Base-by-base conservation (phyloP, 2,113 vertebrate species). In the Zapus hudsonius region DNA sequence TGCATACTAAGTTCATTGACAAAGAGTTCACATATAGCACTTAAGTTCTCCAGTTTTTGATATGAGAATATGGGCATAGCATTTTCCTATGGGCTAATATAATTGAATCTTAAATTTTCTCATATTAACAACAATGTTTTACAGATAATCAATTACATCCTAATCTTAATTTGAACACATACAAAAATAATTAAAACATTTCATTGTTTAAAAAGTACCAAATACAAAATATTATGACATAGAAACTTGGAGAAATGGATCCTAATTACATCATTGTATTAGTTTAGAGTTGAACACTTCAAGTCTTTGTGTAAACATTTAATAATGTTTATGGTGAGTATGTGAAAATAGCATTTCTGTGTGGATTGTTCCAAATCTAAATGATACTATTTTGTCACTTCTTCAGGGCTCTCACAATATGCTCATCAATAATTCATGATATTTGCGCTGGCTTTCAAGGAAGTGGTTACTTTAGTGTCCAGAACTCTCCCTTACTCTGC, bases 121-220 rank as follows among this genome's bases (percentile, higher is more conserved):
- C n/a, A 42, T 79, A 8, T 36, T 89, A 87, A 92, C 67, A 20
- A 17, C 10, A 84, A 19, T 40, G 33, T 72, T 85, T 85, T 57
- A 70, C 17, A 79, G 27, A 55, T 47, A 61, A 70, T 63, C 12
- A 82, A 31, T 31, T 55, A 20, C 27, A 12, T 69, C 2, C 15
- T 70, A 66, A 89, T 80, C 5, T 55, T 83, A 1, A 87, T 61
- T 73, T 87, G 38, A 87, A 27, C 25, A 82, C 13, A 66, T 57
- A 86, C 2, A 85, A 40, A 92, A 82, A 38, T 72, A 92, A 83
- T 55, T 74, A 47, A 82, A 31, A 83, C 69, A 85, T 83, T 93
- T 55, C 31, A 91, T 19, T 85, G 44, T 29, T n/a, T 75, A 55
- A 87, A 83, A 80, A 87, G 3, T 55, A 66, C 23, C 72, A 74